Conservation (phyloP, 2,113 vertebrate species). For the Henicopernis longicauda region DNA sequence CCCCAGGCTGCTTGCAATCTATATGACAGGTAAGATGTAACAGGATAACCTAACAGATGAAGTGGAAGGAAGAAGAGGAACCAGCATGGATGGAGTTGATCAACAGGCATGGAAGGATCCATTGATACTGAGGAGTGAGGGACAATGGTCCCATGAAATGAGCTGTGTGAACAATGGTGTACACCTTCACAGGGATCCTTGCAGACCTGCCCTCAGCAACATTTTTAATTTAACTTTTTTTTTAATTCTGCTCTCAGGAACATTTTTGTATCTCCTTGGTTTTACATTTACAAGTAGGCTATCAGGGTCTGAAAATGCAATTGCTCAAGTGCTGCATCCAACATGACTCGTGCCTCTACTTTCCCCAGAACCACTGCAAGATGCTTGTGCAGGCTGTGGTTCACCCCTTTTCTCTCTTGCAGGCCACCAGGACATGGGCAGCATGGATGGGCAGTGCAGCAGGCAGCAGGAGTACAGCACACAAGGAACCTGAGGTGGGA, state of each 20-base stretch:
- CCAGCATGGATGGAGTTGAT: not conserved
- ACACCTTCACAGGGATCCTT: not conserved
- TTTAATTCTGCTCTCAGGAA: not conserved
- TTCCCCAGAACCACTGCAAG: not conserved
- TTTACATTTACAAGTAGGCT: not conserved
- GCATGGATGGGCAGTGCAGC: not conserved
- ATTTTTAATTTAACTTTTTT: not conserved
- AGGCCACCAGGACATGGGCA: not conserved
- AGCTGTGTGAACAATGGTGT: not conserved
- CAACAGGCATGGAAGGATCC: not conserved
- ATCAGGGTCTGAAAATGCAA: not conserved
- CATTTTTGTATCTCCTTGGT: not conserved
- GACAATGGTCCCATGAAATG: too few species aligned
- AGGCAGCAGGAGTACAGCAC: not conserved
- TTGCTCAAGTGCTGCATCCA: not conserved
- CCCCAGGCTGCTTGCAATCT: not conserved
- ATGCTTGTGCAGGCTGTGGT: not conserved
- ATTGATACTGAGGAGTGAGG: not conserved
- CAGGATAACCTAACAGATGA: not conserved
- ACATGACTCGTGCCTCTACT: fast-evolving
- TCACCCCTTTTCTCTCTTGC: not conserved
- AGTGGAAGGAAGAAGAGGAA: not conserved
- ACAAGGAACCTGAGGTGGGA: not conserved
- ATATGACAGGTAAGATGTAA: not conserved
- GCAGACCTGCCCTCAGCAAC: not conserved